Evolutionary conservation across 2,797 vertebrate species (phyloP).

Genomic region (Hemitrygon akajei): DNA sequence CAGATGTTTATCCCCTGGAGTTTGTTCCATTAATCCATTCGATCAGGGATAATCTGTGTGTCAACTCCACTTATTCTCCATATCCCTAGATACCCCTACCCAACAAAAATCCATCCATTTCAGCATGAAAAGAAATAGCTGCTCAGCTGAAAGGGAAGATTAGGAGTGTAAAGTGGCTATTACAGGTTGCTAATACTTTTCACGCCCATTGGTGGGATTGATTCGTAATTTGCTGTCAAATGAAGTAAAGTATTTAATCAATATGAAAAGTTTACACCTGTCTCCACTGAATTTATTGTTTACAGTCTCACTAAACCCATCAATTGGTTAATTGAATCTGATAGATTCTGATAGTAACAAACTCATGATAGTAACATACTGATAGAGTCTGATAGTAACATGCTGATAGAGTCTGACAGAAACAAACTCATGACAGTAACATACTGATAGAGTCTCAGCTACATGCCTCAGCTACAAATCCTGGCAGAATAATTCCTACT

Average conservation of each 20-base stretch:
- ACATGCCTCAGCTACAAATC: too few species aligned
- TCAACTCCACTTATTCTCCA: background rate
- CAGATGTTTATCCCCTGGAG: background rate
- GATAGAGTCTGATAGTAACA: background rate
- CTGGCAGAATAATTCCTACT: too few species aligned
- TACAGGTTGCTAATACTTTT: background rate
- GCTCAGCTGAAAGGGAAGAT: background rate
- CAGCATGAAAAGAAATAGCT: background rate
- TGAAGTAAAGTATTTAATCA: background rate
- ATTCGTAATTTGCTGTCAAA: background rate
- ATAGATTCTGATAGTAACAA: background rate
- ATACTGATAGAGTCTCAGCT: background rate
- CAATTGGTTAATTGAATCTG: background rate
- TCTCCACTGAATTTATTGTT: background rate
- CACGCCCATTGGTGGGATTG: background rate
- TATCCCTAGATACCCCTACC: background rate
- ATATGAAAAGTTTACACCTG: background rate
- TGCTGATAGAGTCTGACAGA: too few species aligned
- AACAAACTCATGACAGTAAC: background rate
- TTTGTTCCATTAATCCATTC: background rate
- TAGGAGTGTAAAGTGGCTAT: background rate
- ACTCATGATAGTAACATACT: background rate
- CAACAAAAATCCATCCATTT: background rate
- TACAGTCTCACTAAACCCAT: background rate
- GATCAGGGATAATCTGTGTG: background rate